A percentile compares a stretch with the other conserved stretches of the same genome.
phyloP scores from a whole-genome alignment of 30 jellyfish, hydroid and myxozoan genomes.

The Nemopilema nomurai region DNA sequence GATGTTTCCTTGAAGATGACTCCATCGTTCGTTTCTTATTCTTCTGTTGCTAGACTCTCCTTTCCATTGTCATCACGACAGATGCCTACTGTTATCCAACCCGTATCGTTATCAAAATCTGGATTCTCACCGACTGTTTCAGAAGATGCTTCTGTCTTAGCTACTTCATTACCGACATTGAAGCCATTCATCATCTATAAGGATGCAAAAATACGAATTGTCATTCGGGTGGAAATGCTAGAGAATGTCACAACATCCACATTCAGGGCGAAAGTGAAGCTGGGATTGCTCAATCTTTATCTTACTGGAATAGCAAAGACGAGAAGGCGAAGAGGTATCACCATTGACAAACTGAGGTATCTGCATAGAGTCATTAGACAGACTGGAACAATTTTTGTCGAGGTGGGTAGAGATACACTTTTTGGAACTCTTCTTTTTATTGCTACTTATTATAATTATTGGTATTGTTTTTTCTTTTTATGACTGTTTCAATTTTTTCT shows the following conservation, averaged over 20 bases:
- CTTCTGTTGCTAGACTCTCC: no score
- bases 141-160: neutral
- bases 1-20: no score
- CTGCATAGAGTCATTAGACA: neutral
- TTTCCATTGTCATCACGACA: no score
- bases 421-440: neutral
- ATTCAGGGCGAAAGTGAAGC: neutral
- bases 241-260: neutral
- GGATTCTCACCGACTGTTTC: neutral
- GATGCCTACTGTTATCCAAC: no score
- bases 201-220: constrained; percentile 5
- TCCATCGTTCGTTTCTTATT: no score
- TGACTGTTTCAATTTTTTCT: neutral
- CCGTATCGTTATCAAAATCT: neutral
- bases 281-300: neutral
- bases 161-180: neutral
- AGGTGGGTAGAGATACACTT: neutral
- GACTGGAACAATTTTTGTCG: neutral
- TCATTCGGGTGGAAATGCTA: neutral
- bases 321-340: constrained; percentile 10
- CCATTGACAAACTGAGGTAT: neutral
- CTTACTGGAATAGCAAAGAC: neutral
- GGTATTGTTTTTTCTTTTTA: neutral
- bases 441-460: neutral
- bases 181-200: neutral